Percentiles rank a stretch among this genome's conserved stretches.
Evolutionary conservation across 1,140 invertebrate species (phyloP).

Genomic region (Calliphora vicina): DNA sequence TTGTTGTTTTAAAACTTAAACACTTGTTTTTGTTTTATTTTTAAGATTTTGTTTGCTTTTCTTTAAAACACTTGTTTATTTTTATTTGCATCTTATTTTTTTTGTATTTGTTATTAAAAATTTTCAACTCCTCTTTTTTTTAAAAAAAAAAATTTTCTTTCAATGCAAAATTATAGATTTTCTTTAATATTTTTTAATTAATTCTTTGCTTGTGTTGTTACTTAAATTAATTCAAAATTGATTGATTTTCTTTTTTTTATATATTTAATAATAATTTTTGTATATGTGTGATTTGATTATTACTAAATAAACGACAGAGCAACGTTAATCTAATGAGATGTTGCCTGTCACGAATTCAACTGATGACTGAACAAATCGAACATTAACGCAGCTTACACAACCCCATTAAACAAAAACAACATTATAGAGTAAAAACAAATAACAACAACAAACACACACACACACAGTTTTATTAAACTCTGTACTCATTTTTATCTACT

Average conservation of each 20-base stretch:
- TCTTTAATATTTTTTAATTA: neutral
- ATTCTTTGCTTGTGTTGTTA: neutral
- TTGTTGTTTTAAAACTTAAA: neutral
- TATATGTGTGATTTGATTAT: conserved; percentile 30
- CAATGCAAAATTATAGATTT: conserved; percentile 33
- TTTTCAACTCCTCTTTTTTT: conserved; percentile 10
- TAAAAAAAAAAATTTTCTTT: neutral
- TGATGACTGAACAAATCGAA: conserved; percentile 61
- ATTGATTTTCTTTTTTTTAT: conserved; percentile 19
- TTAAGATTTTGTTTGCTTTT: neutral
- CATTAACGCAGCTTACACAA: conserved; percentile 57
- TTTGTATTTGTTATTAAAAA: conserved; percentile 38
- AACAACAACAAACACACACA: conserved; percentile 35
- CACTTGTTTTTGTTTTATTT: conserved; percentile 26
- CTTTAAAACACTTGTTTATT: conserved; percentile 22
- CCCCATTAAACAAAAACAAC: conserved; percentile 46
- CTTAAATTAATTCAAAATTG: conserved; percentile 20
- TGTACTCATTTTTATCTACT: neutral
- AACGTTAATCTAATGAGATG: conserved; percentile 53
- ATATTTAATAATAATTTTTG: neutral
- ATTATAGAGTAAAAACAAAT: conserved; percentile 35
- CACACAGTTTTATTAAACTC: conserved; percentile 10
- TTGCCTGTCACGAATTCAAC: conserved; percentile 63
- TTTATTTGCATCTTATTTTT: conserved; percentile 41
- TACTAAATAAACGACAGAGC: conserved; percentile 41